phyloP scores from a whole-genome alignment of 2,797 vertebrate species.

The Peromyscus eremicus region DNA sequence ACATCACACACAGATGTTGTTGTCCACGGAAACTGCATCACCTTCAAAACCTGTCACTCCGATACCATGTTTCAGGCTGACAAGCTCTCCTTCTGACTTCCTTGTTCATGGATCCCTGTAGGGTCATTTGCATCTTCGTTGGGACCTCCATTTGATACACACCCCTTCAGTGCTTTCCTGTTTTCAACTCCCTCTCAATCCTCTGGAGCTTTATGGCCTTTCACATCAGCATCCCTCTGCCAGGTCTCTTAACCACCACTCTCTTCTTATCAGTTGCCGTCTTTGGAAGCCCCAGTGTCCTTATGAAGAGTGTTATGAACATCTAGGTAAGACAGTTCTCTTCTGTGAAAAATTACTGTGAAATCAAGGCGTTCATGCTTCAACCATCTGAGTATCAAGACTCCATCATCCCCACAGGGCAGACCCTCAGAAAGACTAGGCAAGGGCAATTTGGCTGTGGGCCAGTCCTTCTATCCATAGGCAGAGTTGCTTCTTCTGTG shows the following conservation, averaged over 20 bases:
- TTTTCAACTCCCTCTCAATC: background rate
- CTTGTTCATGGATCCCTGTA: background rate
- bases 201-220: no score
- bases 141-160: background rate
- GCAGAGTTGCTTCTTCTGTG: slow-evolving; percentile 6
- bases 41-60: background rate
- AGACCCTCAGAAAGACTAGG: background rate
- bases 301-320: background rate
- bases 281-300: background rate
- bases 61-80: background rate
- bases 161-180: background rate
- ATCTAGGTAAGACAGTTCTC: background rate
- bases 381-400: background rate
- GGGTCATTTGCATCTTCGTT: background rate
- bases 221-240: background rate
- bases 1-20: background rate
- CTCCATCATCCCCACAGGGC: background rate
- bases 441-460: no score
- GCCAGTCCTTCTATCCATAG: background rate
- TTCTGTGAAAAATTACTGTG: background rate
- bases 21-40: background rate
- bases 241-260: background rate
- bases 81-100: background rate
- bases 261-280: background rate
- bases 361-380: background rate